Percentiles rank a stretch among this genome's conserved stretches.
phyloP scores from a whole-genome alignment of 2,113 vertebrate species.

The Caloenas nicobarica region DNA sequence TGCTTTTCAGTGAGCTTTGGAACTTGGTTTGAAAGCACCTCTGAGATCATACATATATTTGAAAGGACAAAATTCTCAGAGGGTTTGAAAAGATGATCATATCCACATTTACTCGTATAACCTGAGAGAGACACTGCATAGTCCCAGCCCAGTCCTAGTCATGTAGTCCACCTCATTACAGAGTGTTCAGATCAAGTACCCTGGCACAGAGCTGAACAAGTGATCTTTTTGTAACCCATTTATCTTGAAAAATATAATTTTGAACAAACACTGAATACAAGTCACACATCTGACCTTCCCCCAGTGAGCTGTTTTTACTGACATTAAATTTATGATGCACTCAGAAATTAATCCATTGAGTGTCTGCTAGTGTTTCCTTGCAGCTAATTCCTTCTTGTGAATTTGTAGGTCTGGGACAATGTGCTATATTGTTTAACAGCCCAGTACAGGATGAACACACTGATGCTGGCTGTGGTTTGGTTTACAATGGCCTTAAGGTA shows the following conservation, averaged over 20 bases:
- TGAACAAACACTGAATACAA: neutral
- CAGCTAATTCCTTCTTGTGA: neutral
- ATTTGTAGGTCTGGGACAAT: slow-evolving; percentile 86
- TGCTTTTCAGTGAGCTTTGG: neutral
- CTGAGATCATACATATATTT: neutral
- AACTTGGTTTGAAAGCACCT: neutral
- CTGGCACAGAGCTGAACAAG: neutral
- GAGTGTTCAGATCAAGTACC: neutral
- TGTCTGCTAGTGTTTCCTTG: neutral
- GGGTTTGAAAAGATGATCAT: neutral
- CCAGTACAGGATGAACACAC: slow-evolving; percentile 86
- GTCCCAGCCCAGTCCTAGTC: neutral
- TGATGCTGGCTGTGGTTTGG: slow-evolving; percentile 94
- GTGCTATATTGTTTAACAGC: slow-evolving; percentile 84
- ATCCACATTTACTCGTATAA: neutral
- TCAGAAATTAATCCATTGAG: neutral
- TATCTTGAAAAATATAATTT: neutral
- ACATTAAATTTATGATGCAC: neutral
- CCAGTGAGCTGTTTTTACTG: neutral
- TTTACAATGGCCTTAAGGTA: slow-evolving; percentile 97
- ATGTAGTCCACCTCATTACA: neutral
- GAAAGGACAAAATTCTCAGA: neutral
- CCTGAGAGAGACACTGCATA: neutral
- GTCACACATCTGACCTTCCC: neutral
- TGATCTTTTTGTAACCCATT: neutral